Conservation (phyloP, 1,140 invertebrate species). For the Anastrepha obliqua region DNA sequence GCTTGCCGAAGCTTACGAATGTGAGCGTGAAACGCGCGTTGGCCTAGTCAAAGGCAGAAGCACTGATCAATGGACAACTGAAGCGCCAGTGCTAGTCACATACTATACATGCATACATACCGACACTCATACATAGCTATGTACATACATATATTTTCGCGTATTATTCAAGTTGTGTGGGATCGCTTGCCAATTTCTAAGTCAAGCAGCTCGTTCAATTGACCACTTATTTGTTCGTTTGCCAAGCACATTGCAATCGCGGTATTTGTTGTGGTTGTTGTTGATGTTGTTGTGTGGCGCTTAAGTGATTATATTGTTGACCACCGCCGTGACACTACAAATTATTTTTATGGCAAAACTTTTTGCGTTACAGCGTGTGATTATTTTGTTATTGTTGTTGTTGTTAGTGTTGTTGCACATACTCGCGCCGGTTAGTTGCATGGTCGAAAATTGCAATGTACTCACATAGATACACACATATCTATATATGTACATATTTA, state of each 20-base stretch:
- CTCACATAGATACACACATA: too few relatives aligned
- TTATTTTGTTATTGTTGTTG: background rate
- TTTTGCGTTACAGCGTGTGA: background rate
- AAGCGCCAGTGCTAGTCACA: background rate
- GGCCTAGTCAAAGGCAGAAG: background rate
- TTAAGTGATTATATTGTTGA: conserved; percentile 40
- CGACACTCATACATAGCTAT: background rate
- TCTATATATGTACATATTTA: too few relatives aligned
- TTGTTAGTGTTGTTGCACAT: background rate
- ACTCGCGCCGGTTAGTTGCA: background rate
- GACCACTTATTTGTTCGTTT: background rate
- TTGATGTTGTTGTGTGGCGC: background rate
- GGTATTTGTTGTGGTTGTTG: background rate
- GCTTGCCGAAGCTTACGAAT: background rate
- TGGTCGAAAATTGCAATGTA: too few relatives aligned
- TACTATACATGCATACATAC: background rate
- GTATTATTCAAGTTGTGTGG: background rate
- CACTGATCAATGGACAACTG: background rate
- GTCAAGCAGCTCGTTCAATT: conserved; percentile 22
- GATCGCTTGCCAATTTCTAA: background rate
- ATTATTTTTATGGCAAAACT: conserved; percentile 40
- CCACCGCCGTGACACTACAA: conserved; percentile 46
- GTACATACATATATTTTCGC: background rate
- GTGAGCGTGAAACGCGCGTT: background rate
- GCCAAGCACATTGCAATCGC: background rate